phyloP scores from a whole-genome alignment of 1,140 invertebrate species.

The Brachionus koreanus region DNA sequence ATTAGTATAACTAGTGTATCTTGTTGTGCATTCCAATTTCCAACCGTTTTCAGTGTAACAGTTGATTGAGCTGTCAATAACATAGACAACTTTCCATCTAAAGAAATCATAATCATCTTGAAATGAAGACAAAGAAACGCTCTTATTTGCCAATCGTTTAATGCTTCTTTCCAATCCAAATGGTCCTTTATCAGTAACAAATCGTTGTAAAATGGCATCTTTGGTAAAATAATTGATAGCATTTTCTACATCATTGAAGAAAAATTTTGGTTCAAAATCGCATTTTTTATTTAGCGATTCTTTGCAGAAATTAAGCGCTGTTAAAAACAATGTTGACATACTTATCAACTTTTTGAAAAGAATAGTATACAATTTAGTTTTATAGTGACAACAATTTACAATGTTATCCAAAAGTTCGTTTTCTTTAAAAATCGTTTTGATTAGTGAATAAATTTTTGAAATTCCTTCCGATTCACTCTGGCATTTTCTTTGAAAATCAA shows the following conservation, averaged over 20 bases:
- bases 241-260: not conserved
- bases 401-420: not conserved
- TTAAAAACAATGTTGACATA: conserved; percentile 5
- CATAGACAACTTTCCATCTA: conserved; percentile 14
- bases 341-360: not conserved
- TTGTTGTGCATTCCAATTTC: not conserved
- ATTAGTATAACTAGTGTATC: not conserved
- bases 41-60: not conserved
- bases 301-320: not conserved
- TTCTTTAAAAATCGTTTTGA: conserved; percentile 13
- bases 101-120: conserved; percentile 19
- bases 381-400: conserved; percentile 8
- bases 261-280: not conserved
- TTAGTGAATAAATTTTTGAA: not conserved
- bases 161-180: not conserved
- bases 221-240: not conserved
- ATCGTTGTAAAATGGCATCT: not conserved
- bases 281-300: not conserved
- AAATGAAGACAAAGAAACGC: not conserved
- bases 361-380: not conserved
- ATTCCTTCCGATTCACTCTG: not conserved
- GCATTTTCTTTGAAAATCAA: not conserved
- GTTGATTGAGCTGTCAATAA: not conserved
- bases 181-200: not conserved
- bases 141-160: not conserved